These are phyloP conservation scores for Tenthredo notha DNA, from an alignment of 2,888 invertebrate species.

Conservation along the genomic window DNA sequence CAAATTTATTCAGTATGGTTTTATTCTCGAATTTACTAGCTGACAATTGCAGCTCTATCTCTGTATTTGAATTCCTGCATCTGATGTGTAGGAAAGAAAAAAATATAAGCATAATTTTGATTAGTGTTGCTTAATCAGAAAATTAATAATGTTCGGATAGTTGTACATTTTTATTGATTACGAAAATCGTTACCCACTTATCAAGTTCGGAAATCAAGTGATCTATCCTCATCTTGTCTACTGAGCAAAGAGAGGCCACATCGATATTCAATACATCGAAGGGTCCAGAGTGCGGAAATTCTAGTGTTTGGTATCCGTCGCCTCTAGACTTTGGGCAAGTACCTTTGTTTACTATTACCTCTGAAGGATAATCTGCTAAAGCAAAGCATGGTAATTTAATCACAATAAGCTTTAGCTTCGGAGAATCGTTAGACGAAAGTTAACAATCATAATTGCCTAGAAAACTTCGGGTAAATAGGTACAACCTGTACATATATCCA, in stretches of 20 bases:
- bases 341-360: not conserved
- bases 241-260: conserved; percentile 16
- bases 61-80: conserved; percentile 62
- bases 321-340: conserved; percentile 19
- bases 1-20: conserved; percentile 61
- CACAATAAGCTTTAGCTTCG: not conserved
- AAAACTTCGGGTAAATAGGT: not conserved
- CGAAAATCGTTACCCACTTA: conserved; percentile 5
- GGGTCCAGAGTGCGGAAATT: not conserved
- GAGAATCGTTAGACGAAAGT: not conserved
- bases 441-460: not conserved
- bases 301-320: conserved; percentile 7
- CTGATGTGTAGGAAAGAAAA: conserved; percentile 53
- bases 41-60: conserved; percentile 61
- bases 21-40: conserved; percentile 63
- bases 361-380: not conserved
- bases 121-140: not conserved
- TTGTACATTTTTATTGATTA: not conserved
- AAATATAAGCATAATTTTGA: not conserved
- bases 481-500: not conserved
- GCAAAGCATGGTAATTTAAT: not conserved
- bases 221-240: conserved; percentile 49
- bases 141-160: not conserved
- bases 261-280: not conserved
- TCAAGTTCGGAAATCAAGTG: conserved; percentile 29